Percentiles rank a stretch among this genome's conserved stretches.
These are phyloP conservation scores for Neopipo cinnamomea DNA, from an alignment of 2,113 vertebrate species.

Conservation along the genomic window DNA sequence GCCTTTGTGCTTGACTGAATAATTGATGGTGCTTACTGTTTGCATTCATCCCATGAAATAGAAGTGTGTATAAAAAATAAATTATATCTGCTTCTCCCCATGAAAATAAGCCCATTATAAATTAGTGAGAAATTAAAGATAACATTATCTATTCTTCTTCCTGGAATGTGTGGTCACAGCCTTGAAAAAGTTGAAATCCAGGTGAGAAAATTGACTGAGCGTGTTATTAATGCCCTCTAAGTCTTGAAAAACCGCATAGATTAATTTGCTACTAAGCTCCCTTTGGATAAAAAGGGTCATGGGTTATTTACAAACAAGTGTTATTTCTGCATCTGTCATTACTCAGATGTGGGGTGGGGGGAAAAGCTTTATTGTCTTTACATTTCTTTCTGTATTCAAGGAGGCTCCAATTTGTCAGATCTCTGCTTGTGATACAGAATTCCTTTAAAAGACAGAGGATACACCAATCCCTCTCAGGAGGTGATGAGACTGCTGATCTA, in stretches of 20 bases:
- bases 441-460: conserved; percentile 8
- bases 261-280: not conserved
- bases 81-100: not conserved
- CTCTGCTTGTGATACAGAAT: not conserved
- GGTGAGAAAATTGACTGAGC: not conserved
- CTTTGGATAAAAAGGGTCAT: not conserved
- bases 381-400: not conserved
- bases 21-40: not conserved
- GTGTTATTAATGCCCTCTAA: not conserved
- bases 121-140: not conserved
- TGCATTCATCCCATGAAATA: not conserved
- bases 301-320: conserved; percentile 19
- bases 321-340: not conserved
- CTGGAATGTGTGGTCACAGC: not conserved
- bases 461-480: not conserved
- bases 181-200: not conserved
- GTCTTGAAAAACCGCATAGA: not conserved
- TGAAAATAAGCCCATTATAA: not conserved
- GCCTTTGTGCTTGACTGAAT: not conserved
- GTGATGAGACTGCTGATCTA: not conserved
- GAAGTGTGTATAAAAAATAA: not conserved
- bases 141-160: not conserved
- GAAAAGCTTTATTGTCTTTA: not conserved
- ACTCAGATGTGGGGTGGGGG: not conserved
- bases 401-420: not conserved